phyloP scores from a whole-genome alignment of 2,888 invertebrate species.

The Ashinkailepas kermadecensis region DNA sequence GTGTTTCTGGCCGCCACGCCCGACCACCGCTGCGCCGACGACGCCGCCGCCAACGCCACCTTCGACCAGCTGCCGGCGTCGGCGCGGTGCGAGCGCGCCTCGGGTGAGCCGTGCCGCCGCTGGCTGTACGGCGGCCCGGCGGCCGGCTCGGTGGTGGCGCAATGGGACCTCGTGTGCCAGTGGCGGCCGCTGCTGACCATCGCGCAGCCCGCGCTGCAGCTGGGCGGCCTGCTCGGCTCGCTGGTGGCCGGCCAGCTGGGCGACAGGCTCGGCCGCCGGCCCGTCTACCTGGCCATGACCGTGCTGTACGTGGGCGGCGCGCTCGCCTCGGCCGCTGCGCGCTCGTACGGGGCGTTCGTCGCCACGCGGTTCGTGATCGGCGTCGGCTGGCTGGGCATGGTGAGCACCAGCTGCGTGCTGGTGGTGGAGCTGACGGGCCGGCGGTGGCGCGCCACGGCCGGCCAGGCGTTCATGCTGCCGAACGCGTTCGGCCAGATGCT shows the following conservation, averaged over 20 bases:
- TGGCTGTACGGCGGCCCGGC: slow-evolving; percentile 28
- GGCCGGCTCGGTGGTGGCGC: slow-evolving; percentile 27
- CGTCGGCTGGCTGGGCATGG: slow-evolving; percentile 27
- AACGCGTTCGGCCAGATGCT: slow-evolving; percentile 61
- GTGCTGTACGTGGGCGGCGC: slow-evolving; percentile 33
- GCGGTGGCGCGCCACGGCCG: slow-evolving; percentile 51
- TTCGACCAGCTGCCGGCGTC: slow-evolving; percentile 18
- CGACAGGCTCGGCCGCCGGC: slow-evolving; percentile 33
- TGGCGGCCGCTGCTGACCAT: slow-evolving; percentile 29
- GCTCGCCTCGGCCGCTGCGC: slow-evolving; percentile 30
- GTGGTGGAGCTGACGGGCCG: slow-evolving; percentile 54
- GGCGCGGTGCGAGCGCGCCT: slow-evolving; percentile 14
- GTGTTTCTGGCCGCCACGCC: slow-evolving; percentile 26
- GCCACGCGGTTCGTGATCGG: slow-evolving; percentile 31
- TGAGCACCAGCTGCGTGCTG: slow-evolving; percentile 30
- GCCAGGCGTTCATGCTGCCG: slow-evolving; percentile 60
- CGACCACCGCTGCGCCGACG: slow-evolving; percentile 21
- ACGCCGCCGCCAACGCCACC: background rate
- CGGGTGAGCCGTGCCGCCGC: slow-evolving; percentile 19
- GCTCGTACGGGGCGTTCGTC: slow-evolving; percentile 33
- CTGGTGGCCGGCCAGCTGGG: slow-evolving; percentile 32
- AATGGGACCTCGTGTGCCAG: slow-evolving; percentile 33
- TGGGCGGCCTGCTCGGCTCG: slow-evolving; percentile 33
- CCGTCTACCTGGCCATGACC: slow-evolving; percentile 33
- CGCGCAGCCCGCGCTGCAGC: slow-evolving; percentile 31